Evolutionary conservation across 2,797 vertebrate genomes (phyloP).

Genomic region (Salmo trutta): DNA sequence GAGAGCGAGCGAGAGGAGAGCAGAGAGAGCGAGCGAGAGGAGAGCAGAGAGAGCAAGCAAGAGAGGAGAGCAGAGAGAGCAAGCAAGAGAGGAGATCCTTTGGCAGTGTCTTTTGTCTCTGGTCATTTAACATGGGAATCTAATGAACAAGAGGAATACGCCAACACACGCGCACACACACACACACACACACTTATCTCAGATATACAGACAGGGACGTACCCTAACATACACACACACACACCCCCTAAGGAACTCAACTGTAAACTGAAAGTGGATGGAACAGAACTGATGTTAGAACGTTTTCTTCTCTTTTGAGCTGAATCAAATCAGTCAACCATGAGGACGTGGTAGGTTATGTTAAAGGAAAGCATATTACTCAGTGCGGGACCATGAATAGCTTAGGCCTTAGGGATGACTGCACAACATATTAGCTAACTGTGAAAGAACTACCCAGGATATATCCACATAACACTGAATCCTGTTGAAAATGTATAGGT

Average conservation of each 20-base stretch:
- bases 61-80: background rate
- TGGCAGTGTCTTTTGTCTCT: slow-evolving; percentile 45
- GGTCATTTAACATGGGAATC: slow-evolving; percentile 40
- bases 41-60: background rate
- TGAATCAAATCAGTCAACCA: background rate
- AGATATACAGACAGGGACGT: background rate
- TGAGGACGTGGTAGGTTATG: background rate
- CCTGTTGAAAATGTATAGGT: background rate
- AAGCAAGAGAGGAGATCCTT: background rate
- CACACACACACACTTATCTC: background rate
- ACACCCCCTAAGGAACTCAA: background rate
- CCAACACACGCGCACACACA: slow-evolving; percentile 3
- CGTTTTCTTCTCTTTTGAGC: background rate
- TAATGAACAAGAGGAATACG: slow-evolving; percentile 31
- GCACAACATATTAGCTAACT: background rate
- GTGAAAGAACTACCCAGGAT: background rate
- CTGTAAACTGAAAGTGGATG: background rate
- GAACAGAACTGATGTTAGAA: background rate
- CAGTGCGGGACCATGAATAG: too few species aligned
- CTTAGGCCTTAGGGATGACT: background rate
- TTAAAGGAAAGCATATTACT: background rate
- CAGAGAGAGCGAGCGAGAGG: too few species aligned
- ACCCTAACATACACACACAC: background rate
- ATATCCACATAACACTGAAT: background rate
- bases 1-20: background rate